phyloP scores from a whole-genome alignment of 2,888 invertebrate genomes.

The Trichogramma evanescens region DNA sequence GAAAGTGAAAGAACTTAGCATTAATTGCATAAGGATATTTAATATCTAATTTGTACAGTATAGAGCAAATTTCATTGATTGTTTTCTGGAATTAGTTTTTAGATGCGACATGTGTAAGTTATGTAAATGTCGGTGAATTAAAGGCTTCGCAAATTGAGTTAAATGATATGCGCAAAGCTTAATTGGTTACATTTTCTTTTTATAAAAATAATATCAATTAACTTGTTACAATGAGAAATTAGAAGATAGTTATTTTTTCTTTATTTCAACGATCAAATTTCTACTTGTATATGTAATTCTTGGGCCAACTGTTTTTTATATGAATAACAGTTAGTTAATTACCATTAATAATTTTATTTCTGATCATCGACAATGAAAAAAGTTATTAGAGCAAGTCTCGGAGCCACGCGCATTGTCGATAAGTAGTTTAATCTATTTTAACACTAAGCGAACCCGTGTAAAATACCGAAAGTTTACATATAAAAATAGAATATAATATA shows the following conservation, averaged over 20 bases:
- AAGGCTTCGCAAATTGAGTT: constrained; percentile 9
- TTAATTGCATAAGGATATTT: constrained; percentile 6
- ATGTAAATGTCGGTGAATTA: constrained; percentile 6
- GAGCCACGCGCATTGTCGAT: constrained; percentile 18
- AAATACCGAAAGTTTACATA: constrained; percentile 41
- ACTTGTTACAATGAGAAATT: no score
- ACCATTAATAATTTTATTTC: neutral
- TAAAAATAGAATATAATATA: constrained; percentile 31
- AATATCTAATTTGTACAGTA: constrained; percentile 16
- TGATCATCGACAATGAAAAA: neutral
- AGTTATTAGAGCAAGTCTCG: constrained; percentile 5
- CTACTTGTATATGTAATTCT: no score
- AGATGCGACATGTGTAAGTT: constrained; percentile 5
- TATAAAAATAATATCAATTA: no score
- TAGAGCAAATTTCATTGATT: constrained; percentile 8
- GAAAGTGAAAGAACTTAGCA: neutral
- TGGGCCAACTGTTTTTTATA: neutral
- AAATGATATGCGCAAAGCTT: no score
- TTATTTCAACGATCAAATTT: no score
- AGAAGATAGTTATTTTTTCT: no score
- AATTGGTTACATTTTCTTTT: no score
- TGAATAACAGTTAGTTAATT: neutral
- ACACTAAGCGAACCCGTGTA: constrained; percentile 29
- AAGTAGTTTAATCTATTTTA: constrained; percentile 16
- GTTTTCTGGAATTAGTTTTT: constrained; percentile 12